Conservation (phyloP, 2,113 vertebrate species). For the Sterrhoptilus dennistouni region DNA sequence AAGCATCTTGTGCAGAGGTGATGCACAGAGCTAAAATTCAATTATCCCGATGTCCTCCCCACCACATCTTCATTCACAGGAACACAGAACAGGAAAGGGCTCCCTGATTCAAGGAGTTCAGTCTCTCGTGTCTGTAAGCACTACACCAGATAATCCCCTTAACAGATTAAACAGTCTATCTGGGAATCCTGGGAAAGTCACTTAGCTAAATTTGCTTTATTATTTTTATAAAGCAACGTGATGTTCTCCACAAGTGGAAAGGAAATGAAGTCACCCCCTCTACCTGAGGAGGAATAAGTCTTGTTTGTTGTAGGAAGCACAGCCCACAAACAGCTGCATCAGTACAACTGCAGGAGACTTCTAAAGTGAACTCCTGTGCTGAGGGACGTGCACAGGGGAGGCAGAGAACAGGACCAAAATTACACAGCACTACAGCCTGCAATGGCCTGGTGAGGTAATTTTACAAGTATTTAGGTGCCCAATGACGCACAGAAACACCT, state of each 20-base stretch:
- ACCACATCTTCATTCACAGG: neutral
- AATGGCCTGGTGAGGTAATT: neutral
- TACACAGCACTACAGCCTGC: neutral
- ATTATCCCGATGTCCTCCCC: neutral
- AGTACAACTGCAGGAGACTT: neutral
- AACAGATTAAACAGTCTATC: slow-evolving; percentile 53
- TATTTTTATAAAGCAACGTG: neutral
- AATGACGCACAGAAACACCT: neutral
- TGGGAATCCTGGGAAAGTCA: slow-evolving; percentile 59
- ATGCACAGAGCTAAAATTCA: neutral
- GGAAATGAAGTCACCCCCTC: neutral
- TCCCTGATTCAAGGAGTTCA: neutral
- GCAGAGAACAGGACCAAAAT: neutral
- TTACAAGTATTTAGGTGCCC: neutral
- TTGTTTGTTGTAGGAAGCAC: neutral
- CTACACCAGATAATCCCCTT: neutral
- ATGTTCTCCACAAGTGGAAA: neutral
- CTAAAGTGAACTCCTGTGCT: neutral
- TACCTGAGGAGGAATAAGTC: neutral
- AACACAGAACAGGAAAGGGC: neutral
- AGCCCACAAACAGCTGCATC: neutral
- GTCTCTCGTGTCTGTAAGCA: neutral
- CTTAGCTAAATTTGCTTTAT: slow-evolving; percentile 42
- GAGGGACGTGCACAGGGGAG: accelerated
- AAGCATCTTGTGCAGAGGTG: neutral